phyloP scores from a whole-genome alignment of 2,888 invertebrate genomes.

The Cheilosia vernalis region DNA sequence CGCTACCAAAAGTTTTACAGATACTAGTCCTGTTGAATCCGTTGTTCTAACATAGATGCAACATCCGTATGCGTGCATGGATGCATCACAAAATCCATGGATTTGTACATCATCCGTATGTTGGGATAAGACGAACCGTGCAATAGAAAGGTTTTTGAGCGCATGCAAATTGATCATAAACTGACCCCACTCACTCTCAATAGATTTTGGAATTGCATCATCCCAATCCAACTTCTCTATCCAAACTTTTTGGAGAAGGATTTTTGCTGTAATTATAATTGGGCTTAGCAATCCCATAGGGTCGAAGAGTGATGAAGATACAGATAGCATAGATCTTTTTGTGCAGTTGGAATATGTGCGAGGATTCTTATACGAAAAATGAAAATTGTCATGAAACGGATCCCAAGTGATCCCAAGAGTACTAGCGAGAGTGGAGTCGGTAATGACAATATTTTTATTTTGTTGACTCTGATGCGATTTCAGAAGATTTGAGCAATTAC shows the following conservation, averaged over 20 bases:
- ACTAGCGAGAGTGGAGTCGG: conserved; percentile 10
- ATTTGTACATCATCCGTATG: conserved; percentile 19
- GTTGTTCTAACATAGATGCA: conserved; percentile 19
- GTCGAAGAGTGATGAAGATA: conserved; percentile 49
- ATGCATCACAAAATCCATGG: conserved; percentile 61
- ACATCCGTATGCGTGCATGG: conserved; percentile 52
- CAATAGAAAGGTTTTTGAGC: conserved; percentile 1
- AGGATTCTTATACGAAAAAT: conserved; percentile 24
- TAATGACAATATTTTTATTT: background rate
- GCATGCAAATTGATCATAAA: conserved; percentile 8
- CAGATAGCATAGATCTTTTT: conserved; percentile 21
- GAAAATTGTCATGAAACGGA: conserved; percentile 41
- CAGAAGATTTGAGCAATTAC: conserved; percentile 3
- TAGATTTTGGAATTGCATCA: conserved; percentile 7
- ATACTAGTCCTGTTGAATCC: conserved; percentile 10
- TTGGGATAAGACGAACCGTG: conserved; percentile 1
- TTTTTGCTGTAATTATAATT: conserved; percentile 58
- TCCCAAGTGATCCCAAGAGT: conserved; percentile 46
- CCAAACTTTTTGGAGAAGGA: conserved; percentile 66
- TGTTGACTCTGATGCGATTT: background rate
- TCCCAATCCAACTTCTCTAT: conserved; percentile 38
- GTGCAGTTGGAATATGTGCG: background rate
- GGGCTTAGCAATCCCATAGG: conserved; percentile 56
- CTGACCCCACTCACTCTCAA: background rate
- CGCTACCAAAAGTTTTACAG: conserved; percentile 39